Percentiles rank a stretch among this genome's conserved stretches.
phyloP scores from a whole-genome alignment of 2,113 vertebrate genomes.

The Archilochus colubris region DNA sequence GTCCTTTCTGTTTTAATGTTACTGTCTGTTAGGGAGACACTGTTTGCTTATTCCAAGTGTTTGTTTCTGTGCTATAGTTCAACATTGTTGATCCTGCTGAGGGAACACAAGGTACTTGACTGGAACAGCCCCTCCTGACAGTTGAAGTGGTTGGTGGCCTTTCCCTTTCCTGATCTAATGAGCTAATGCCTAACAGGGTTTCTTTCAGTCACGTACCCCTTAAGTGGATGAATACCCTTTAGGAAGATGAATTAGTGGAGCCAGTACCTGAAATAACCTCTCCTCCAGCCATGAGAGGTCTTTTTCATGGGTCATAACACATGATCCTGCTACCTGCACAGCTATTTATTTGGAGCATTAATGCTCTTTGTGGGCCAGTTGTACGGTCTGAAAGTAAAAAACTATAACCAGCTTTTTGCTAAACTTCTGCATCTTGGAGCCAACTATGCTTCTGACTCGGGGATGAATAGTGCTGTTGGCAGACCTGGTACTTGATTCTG shows the following conservation, averaged over 20 bases:
- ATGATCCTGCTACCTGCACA: background rate
- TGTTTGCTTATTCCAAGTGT: background rate
- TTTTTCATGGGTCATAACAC: background rate
- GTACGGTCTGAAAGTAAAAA: background rate
- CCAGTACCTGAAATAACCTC: background rate
- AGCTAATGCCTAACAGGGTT: background rate
- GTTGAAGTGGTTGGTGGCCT: background rate
- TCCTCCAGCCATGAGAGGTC: background rate
- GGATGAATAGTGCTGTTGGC: background rate
- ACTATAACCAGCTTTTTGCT: background rate
- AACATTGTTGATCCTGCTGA: background rate
- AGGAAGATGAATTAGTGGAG: background rate
- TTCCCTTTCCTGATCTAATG: background rate
- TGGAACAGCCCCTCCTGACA: background rate
- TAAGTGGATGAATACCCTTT: background rate
- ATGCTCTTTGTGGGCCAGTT: background rate
- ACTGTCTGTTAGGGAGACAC: background rate
- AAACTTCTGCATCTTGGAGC: background rate
- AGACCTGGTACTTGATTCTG: background rate
- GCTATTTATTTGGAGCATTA: background rate
- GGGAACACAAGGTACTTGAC: background rate
- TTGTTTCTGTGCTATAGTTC: background rate
- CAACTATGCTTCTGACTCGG: background rate
- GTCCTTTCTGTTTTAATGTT: background rate
- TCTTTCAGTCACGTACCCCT: rapidly evolving